Conservation (phyloP, 2,888 invertebrate genomes). For the Stenolophus ochropezus region DNA sequence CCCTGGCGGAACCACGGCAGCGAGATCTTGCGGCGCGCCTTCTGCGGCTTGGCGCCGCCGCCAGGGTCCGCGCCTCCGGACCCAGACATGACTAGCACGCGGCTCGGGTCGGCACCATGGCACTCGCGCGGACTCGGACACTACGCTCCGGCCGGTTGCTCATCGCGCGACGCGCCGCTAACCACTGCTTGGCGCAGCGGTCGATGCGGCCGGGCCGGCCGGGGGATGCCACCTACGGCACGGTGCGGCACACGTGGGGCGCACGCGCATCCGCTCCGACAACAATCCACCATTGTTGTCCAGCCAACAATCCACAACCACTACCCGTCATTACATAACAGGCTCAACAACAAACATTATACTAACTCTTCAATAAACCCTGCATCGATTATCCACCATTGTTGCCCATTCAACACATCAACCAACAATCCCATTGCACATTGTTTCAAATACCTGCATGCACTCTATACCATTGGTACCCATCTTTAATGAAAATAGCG, state of each 20-base stretch:
- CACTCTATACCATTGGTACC: no score
- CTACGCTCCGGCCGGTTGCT: not conserved
- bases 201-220: constrained; percentile 32
- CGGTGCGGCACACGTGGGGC: constrained; percentile 27
- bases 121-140: no score
- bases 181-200: constrained; percentile 53
- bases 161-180: not conserved
- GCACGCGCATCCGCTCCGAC: not conserved
- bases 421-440: no score
- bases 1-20: constrained; percentile 92
- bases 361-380: no score
- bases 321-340: no score
- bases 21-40: constrained; percentile 89
- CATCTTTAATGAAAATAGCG: no score
- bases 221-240: constrained; percentile 28
- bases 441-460: no score
- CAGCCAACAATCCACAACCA: no score
- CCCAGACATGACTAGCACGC: constrained; percentile 24
- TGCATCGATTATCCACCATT: no score
- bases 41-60: constrained; percentile 76
- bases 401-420: no score
- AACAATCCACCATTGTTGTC: not conserved
- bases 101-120: constrained; percentile 59
- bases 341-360: no score
- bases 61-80: constrained; percentile 67